Evolutionary conservation across 2,113 vertebrate genomes (phyloP), one percentile per base, ranked within the genome.

Genomic region (Siphamia tubifer): DNA sequence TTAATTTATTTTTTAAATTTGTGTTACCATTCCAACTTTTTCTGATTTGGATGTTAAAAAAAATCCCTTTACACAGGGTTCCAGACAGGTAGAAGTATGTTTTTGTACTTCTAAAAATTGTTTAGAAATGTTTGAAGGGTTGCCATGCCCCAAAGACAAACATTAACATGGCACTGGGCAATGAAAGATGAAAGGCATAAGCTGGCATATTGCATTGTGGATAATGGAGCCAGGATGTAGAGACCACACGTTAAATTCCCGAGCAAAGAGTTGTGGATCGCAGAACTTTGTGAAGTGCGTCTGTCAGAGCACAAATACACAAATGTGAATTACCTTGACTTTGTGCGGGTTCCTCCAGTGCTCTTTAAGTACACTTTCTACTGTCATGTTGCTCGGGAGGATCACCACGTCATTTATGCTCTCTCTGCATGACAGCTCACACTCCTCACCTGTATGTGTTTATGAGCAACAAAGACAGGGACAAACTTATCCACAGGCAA

Each of bases 321-420:
- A 20, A 4, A 19, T 23, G 47, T n/a, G 74, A 92, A 94, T 86
- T 67, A 97, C 98, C 95, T 97, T 94, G 72, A 97, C 94, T 90
- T 96, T 95, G 3, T 93, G 88, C 2, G 96, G 97, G 83, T 96
- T 97, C 90, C 96, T 94, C 97, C 96, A 97, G 89, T 98, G 93
- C 69, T 95, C 87, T 53, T 72, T 68, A 30, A 91, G 93, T n/a
- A 98, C 92, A 68, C 88, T 90, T 8, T 92, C 93, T 5, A 92
- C 79, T 0, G 94, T 96, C 91, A 97, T 90, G 0, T 98, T 99
- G 60, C 85, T 53, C 0, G 94, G 95, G 79, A 99, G 92, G 74
- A 96, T 92, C 81, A 99, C 92, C 75, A 96, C 93, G 55, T 97
- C 95, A 1, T 92, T 96, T 86, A 94, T 97, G 79, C 90, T 94